A percentile compares a stretch with the other conserved stretches of the same genome.
Conservation (phyloP, 2,113 vertebrate species). For the Chamaea fasciata region DNA sequence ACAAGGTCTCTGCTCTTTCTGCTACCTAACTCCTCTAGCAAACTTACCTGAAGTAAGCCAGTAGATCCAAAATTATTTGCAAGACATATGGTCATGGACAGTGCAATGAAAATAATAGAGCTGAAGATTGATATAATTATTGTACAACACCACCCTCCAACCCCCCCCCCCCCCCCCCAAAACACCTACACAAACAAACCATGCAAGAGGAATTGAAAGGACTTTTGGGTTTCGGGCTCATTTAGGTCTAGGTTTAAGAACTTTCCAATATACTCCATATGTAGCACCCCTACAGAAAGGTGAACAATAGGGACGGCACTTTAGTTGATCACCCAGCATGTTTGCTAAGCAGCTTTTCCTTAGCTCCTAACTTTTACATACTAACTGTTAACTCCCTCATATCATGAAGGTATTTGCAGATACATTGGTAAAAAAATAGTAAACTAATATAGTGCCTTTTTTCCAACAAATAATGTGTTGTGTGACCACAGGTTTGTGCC, state of each 20-base stretch:
- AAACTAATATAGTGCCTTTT: not conserved
- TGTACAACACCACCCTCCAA: not conserved
- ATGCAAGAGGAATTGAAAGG: not conserved
- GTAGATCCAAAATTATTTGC: not conserved
- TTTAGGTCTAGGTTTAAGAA: not conserved
- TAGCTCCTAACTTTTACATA: not conserved
- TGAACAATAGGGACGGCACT: not conserved
- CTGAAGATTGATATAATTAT: not conserved
- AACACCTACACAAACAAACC: not conserved
- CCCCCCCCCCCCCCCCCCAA: too few relatives aligned
- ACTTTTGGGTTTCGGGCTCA: not conserved
- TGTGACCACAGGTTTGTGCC: not conserved
- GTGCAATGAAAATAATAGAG: not conserved
- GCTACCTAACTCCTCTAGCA: not conserved
- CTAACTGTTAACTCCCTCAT: not conserved
- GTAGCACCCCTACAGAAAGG: not conserved
- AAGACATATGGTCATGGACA: fast-evolving
- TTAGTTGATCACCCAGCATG: fast-evolving
- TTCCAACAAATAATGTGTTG: not conserved
- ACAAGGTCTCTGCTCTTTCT: not conserved
- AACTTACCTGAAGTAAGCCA: not conserved
- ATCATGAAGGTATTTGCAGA: not conserved
- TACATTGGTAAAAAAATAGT: not conserved
- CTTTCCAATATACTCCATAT: not conserved
- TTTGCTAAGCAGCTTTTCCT: not conserved